phyloP scores from a whole-genome alignment of 2,113 vertebrate genomes.

The Thalassoma bifasciatum region DNA sequence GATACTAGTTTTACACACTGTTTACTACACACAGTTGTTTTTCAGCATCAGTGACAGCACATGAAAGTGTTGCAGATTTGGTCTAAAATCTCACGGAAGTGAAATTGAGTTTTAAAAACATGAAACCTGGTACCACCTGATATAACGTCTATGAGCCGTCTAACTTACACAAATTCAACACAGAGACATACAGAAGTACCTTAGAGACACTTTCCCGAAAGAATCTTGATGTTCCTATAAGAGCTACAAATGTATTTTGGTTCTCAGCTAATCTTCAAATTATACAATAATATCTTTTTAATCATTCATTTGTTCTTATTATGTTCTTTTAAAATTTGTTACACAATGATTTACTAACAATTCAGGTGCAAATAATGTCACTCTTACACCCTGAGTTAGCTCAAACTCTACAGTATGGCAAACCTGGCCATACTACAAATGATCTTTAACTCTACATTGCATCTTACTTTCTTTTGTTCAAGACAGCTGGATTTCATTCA shows the following conservation, averaged over 20 bases:
- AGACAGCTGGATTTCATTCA: background rate
- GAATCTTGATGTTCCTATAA: background rate
- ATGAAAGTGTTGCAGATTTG: background rate
- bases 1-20: background rate
- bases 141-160: background rate
- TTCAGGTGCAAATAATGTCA: background rate
- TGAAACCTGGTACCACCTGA: background rate
- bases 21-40: background rate
- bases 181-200: background rate
- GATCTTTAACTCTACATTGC: background rate
- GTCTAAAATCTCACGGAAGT: background rate
- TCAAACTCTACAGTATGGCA: background rate
- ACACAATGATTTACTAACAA: constrained; percentile 2
- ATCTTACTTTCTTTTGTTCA: background rate
- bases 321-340: background rate
- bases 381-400: constrained; percentile 7
- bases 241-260: background rate
- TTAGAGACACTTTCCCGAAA: background rate
- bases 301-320: background rate
- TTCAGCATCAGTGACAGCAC: constrained; percentile 38
- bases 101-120: constrained; percentile 4
- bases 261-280: background rate
- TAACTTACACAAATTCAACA: background rate
- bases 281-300: background rate
- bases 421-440: background rate